Percentiles rank a stretch among this genome's conserved stretches.
phyloP scores from a whole-genome alignment of 2,113 vertebrate species.

The Gorilla gorilla region DNA sequence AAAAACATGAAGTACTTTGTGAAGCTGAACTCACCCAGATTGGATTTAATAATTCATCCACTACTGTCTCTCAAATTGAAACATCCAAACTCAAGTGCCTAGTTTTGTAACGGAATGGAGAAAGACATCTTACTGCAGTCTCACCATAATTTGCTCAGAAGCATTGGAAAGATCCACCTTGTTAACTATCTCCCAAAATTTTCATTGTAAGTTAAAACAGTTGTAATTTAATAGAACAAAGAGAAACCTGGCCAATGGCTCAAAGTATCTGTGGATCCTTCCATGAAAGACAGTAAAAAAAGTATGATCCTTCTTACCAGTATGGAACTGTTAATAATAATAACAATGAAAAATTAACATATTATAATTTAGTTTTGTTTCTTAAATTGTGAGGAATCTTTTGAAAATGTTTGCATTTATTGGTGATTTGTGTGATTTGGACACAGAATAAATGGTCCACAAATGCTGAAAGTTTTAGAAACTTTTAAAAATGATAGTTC shows the following conservation, averaged over 20 bases:
- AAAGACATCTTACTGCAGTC: background rate
- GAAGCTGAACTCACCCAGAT: background rate
- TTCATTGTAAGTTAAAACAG: background rate
- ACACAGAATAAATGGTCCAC: background rate
- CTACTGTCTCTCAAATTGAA: background rate
- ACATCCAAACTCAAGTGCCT: background rate
- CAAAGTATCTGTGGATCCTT: background rate
- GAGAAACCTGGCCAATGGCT: slow-evolving; percentile 10
- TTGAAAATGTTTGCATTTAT: background rate
- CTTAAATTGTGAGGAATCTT: background rate
- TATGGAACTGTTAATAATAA: background rate
- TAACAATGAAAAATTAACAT: background rate
- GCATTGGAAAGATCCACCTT: background rate
- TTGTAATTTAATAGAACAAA: background rate
- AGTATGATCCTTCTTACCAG: background rate
- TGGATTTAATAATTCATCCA: background rate
- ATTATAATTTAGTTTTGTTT: background rate
- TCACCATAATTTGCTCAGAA: background rate
- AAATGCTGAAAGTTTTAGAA: background rate
- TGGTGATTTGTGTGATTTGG: background rate
- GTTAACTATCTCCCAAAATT: background rate
- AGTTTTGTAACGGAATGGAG: background rate
- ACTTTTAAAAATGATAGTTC: background rate
- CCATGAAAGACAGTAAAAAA: background rate
- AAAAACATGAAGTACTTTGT: background rate